Percentiles rank a stretch among this genome's conserved stretches.
Conservation (phyloP, 2,113 vertebrate species). For the Phylloscopus whistleri region DNA sequence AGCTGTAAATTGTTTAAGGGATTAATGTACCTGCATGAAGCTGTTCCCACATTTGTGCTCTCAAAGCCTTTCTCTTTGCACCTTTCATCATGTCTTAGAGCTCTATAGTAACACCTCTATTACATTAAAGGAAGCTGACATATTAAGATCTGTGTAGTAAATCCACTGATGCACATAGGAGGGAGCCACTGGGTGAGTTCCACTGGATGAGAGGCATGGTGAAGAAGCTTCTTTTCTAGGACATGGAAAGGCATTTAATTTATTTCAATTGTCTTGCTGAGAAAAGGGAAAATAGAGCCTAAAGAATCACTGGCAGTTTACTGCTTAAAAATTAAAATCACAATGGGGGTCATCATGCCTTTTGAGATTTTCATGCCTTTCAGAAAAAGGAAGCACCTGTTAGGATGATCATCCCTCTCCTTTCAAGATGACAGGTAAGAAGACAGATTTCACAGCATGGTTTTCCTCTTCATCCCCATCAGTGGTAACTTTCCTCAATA, state of each 20-base stretch:
- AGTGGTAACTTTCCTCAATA: neutral
- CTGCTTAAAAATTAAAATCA: neutral
- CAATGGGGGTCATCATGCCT: fast-evolving
- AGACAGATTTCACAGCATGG: neutral
- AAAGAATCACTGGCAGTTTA: neutral
- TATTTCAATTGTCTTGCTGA: neutral
- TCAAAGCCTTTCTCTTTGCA: neutral
- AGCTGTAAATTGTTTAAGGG: neutral
- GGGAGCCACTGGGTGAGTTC: neutral
- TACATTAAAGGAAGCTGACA: neutral
- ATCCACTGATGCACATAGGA: neutral
- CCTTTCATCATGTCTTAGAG: neutral
- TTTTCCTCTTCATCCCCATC: neutral
- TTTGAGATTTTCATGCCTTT: neutral
- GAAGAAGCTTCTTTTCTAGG: neutral
- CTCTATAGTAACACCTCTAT: neutral
- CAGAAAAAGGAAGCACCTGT: neutral
- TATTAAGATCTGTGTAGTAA: neutral
- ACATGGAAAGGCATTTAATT: neutral
- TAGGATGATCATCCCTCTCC: neutral
- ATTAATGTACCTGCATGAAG: neutral
- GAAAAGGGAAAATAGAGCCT: neutral
- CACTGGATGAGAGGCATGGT: neutral
- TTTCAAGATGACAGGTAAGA: neutral
- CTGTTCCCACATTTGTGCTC: neutral